phyloP scores from a whole-genome alignment of 2,113 vertebrate genomes.

The Chroicocephalus ridibundus region DNA sequence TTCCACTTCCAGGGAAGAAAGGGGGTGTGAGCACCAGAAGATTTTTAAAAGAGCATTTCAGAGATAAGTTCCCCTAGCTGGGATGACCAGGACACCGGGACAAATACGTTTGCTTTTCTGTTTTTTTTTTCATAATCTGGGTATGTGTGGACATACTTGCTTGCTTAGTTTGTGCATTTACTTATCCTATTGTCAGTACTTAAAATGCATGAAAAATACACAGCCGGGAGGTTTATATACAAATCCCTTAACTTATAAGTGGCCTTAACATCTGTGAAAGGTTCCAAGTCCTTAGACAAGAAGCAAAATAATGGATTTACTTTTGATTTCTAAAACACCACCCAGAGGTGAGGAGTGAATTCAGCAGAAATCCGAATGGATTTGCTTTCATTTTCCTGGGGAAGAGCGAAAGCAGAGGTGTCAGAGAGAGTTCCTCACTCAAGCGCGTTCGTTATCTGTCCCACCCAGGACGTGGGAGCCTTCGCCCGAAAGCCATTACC shows the following conservation, averaged over 20 bases:
- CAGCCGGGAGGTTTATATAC: neutral
- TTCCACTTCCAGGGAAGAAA: neutral
- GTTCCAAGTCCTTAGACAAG: conserved; percentile 21
- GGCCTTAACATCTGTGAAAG: conserved; percentile 24
- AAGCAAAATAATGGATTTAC: neutral
- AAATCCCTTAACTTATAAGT: conserved; percentile 14
- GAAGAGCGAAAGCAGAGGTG: neutral
- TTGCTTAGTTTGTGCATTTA: neutral
- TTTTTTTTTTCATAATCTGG: neutral
- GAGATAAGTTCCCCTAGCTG: neutral
- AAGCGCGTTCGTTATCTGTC: neutral
- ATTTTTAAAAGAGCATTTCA: neutral
- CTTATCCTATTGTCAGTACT: neutral
- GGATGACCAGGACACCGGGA: neutral
- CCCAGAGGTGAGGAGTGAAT: conserved; percentile 32
- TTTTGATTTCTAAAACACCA: conserved; percentile 37
- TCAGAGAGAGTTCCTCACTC: neutral
- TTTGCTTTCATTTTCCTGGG: neutral
- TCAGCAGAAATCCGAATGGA: neutral
- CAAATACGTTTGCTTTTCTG: neutral
- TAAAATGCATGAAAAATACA: conserved; percentile 39
- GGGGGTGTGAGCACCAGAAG: neutral
- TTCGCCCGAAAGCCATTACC: neutral
- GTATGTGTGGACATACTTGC: neutral
- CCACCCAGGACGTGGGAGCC: neutral